A percentile compares a stretch with the other conserved stretches of the same genome.
Conservation (phyloP, 2,797 vertebrate species). For the Artibeus lituratus region DNA sequence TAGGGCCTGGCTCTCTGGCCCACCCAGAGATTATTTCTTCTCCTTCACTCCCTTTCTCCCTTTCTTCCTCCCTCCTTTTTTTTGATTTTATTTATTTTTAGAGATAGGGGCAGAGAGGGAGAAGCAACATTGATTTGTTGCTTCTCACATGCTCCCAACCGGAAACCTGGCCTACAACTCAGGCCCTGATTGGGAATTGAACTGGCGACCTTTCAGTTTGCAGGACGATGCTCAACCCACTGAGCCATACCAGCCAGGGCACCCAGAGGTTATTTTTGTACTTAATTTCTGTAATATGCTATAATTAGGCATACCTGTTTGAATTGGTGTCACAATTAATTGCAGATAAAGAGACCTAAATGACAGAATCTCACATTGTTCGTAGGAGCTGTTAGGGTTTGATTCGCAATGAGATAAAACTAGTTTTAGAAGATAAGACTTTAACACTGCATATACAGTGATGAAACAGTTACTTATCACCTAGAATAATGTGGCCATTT, state of each 20-base stretch:
- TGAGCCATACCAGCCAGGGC: background rate
- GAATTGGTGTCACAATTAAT: conserved; percentile 11
- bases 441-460: background rate
- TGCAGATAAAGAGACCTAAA: conserved; percentile 23
- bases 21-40: background rate
- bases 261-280: background rate
- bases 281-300: conserved; percentile 21
- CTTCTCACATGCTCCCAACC: background rate
- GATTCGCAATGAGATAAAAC: background rate
- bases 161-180: background rate
- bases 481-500: background rate
- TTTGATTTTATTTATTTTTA: background rate
- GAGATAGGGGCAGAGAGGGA: background rate
- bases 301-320: background rate
- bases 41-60: background rate
- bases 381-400: conserved; percentile 17
- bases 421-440: background rate
- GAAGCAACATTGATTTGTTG: background rate
- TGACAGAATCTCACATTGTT: background rate
- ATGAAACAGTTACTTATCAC: background rate
- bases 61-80: too few species aligned
- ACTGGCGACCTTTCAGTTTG: background rate
- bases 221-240: background rate
- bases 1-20: background rate
- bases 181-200: background rate